Evolutionary conservation across 2,797 vertebrate genomes (phyloP).

Genomic region (Cyprinella venusta): DNA sequence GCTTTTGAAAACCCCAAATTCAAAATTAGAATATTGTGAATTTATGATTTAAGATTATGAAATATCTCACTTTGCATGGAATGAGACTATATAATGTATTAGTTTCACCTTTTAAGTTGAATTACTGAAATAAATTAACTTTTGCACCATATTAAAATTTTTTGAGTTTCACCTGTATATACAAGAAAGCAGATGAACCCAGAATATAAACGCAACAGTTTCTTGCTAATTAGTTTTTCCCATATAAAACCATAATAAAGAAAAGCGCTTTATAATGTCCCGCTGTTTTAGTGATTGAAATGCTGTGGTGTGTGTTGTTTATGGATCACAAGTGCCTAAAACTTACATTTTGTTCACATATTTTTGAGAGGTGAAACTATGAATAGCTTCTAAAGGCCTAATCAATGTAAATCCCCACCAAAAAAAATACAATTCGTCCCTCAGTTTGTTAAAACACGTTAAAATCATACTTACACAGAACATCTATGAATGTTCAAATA

Average conservation of each 20-base stretch:
- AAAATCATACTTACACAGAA: not conserved
- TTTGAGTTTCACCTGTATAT: not conserved
- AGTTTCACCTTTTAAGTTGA: too few species aligned
- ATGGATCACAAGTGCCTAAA: not conserved
- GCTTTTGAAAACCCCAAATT: too few species aligned
- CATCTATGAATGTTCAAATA: not conserved
- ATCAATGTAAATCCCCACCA: not conserved
- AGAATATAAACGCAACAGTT: not conserved
- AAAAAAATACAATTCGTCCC: not conserved
- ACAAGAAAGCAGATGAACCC: not conserved
- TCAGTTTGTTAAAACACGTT: not conserved
- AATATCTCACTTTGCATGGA: too few species aligned
- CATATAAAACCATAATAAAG: not conserved
- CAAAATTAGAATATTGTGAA: too few species aligned
- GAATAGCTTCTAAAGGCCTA: not conserved
- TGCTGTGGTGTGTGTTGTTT: too few species aligned
- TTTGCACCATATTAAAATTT: too few species aligned
- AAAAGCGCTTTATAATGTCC: not conserved
- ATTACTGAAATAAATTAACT: too few species aligned
- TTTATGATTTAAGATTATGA: too few species aligned
- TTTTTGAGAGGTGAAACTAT: too few species aligned
- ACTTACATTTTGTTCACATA: not conserved
- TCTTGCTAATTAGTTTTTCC: not conserved
- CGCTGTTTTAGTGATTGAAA: too few species aligned
- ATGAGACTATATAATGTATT: too few species aligned